These are phyloP conservation scores for Drosophila kohkoa DNA, from an alignment of 1,140 invertebrate genomes.

Conservation along the genomic window DNA sequence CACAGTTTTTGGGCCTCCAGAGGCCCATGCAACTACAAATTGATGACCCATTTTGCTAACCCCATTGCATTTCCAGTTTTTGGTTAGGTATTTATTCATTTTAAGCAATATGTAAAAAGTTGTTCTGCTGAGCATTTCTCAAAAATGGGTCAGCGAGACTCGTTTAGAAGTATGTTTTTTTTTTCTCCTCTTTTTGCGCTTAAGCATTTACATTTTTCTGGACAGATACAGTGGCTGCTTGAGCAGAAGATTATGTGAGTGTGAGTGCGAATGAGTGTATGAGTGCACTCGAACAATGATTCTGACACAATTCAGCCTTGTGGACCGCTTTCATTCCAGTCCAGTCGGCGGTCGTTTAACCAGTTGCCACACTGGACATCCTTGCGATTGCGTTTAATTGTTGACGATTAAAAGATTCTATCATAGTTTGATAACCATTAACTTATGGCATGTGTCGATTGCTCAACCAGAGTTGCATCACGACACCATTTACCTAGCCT, in stretches of 20 bases:
- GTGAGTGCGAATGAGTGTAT: not conserved
- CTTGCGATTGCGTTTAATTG: constrained; percentile 29
- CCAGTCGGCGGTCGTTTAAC: constrained; percentile 34
- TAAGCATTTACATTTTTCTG: constrained; percentile 33
- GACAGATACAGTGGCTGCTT: not conserved
- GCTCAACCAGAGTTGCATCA: constrained; percentile 26
- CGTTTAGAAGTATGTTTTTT: constrained; percentile 15
- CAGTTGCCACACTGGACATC: constrained; percentile 56
- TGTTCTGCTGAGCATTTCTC: constrained; percentile 9
- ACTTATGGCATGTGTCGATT: constrained; percentile 4
- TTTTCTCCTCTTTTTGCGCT: constrained; percentile 20
- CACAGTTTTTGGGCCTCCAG: not conserved
- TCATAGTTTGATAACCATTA: constrained; percentile 12
- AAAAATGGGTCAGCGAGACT: constrained; percentile 49
- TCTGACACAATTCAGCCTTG: constrained; percentile 51
- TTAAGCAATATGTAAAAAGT: constrained; percentile 32
- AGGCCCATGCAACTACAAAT: not conserved
- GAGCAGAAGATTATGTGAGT: constrained; percentile 2
- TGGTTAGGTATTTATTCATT: constrained; percentile 28
- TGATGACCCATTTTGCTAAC: constrained; percentile 36
- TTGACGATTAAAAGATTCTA: constrained; percentile 12
- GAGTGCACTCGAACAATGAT: constrained; percentile 25
- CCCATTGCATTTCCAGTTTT: constrained; percentile 34
- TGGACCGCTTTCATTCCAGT: constrained; percentile 54
- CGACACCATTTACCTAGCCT: constrained; percentile 5